These are phyloP conservation scores for Ailuropoda melanoleuca DNA, from an alignment of 2,113 vertebrate species.

Conservation along the genomic window DNA sequence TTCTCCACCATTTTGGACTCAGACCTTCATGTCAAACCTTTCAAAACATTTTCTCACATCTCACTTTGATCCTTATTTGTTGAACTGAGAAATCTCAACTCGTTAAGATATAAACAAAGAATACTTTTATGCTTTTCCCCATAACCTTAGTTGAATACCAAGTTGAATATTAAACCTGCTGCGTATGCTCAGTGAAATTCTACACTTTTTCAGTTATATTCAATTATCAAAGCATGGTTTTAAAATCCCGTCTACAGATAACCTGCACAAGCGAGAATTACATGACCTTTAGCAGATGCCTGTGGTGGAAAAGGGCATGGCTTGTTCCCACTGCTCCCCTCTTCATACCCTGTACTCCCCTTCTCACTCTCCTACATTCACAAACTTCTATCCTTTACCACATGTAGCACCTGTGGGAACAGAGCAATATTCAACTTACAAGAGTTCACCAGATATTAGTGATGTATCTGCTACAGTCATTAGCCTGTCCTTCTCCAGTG, in stretches of 20 bases:
- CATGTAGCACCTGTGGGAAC: background rate
- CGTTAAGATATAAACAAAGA: background rate
- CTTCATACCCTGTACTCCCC: background rate
- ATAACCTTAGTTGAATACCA: background rate
- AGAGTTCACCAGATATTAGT: background rate
- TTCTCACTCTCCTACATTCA: background rate
- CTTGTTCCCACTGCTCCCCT: background rate
- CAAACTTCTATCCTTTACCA: background rate
- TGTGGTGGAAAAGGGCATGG: background rate
- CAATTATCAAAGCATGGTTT: background rate
- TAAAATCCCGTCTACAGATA: background rate
- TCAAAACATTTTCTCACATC: background rate
- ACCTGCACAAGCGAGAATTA: background rate
- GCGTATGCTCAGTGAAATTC: background rate
- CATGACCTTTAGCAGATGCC: background rate
- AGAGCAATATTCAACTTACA: background rate
- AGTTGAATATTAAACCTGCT: background rate
- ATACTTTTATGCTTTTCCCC: background rate
- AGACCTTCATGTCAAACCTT: background rate
- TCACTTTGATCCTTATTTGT: background rate
- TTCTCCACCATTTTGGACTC: too few species aligned
- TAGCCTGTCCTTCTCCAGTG: background rate
- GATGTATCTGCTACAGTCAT: background rate
- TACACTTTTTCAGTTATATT: background rate
- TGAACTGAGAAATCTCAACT: constrained; percentile 3